Percentiles rank a stretch among this genome's conserved stretches.
phyloP scores from a whole-genome alignment of 2,797 vertebrate genomes.

The Decapterus maruadsi region DNA sequence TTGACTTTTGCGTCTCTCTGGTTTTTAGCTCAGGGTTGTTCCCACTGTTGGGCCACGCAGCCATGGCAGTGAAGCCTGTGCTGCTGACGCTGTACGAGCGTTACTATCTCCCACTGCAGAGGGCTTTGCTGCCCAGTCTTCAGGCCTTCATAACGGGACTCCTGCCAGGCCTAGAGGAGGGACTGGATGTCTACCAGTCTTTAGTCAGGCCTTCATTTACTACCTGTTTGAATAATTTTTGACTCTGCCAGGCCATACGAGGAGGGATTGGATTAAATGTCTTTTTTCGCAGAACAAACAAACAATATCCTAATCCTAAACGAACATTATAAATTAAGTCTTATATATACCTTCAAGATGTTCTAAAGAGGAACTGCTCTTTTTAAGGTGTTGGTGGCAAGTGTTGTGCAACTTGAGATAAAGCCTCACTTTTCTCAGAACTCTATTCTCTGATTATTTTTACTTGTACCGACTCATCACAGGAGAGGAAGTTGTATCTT shows the following conservation, averaged over 20 bases:
- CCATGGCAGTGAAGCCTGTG: constrained; percentile 95
- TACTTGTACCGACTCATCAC: neutral
- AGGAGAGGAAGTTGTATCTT: neutral
- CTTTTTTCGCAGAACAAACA: too few relatives aligned
- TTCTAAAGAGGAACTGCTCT: too few relatives aligned
- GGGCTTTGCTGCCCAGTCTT: constrained; percentile 93
- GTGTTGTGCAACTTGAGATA: too few relatives aligned
- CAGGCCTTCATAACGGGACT: constrained; percentile 96
- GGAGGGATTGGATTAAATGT: too few relatives aligned
- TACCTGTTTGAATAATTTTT: too few relatives aligned
- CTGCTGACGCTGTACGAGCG: constrained; percentile 95
- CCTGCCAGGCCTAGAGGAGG: constrained; percentile 96
- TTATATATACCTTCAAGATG: too few relatives aligned
- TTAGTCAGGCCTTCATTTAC: neutral
- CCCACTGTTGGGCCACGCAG: constrained; percentile 93
- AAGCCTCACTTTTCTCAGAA: too few relatives aligned
- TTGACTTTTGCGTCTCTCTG: constrained; percentile 22
- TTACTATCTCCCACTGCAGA: constrained; percentile 97
- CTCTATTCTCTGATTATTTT: too few relatives aligned
- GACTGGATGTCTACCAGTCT: constrained; percentile 92
- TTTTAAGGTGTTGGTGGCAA: too few relatives aligned
- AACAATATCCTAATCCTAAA: too few relatives aligned
- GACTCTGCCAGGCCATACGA: too few relatives aligned
- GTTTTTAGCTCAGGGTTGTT: constrained; percentile 93
- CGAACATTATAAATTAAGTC: too few relatives aligned